Evolutionary conservation across 2,888 invertebrate genomes (phyloP).

Genomic region (Chalcis sispes): DNA sequence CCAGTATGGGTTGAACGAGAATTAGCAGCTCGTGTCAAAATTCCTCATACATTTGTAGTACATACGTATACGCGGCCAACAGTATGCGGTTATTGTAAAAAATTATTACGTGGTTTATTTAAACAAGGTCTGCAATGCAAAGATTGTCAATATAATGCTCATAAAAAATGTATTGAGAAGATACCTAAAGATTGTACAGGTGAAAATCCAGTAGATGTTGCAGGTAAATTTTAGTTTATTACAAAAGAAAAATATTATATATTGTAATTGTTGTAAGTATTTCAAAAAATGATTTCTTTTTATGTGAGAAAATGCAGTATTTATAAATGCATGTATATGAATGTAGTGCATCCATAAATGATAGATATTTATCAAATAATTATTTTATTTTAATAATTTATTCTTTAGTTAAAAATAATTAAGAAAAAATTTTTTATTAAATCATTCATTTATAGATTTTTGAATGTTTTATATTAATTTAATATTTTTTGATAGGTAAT

Average conservation of each 20-base stretch:
- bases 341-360: too few species aligned
- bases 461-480: neutral
- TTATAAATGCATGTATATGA: too few species aligned
- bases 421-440: too few species aligned
- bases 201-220: constrained; percentile 81
- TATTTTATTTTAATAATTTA: too few species aligned
- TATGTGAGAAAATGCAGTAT: too few species aligned
- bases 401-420: constrained; percentile 7
- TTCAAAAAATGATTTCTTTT: too few species aligned
- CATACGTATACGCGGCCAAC: constrained; percentile 98
- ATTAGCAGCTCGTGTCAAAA: constrained; percentile 80
- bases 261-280: too few species aligned
- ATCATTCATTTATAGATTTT: too few species aligned
- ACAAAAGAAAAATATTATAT: neutral
- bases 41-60: constrained; percentile 97
- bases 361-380: neutral
- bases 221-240: constrained; percentile 69
- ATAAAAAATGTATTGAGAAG: constrained; percentile 94
- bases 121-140: constrained; percentile 98
- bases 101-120: constrained; percentile 95
- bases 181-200: constrained; percentile 94
- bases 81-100: constrained; percentile 96
- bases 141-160: constrained; percentile 97
- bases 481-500: constrained; percentile 67
- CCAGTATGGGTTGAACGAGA: constrained; percentile 85